Evolutionary conservation across 1,140 invertebrate genomes (phyloP).

Genomic region (Drosophila sucinea): DNA sequence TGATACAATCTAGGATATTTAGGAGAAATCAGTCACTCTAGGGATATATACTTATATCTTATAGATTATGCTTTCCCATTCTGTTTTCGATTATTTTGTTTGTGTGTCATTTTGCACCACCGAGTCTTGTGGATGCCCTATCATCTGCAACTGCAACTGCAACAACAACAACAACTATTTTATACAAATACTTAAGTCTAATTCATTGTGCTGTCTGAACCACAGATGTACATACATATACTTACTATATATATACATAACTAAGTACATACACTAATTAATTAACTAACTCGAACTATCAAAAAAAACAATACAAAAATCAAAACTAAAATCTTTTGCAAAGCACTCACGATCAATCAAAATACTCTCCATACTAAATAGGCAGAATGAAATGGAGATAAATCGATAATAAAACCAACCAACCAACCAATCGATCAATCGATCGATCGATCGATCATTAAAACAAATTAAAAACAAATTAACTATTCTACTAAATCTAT

Average conservation of each 20-base stretch:
- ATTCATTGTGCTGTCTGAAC: conserved; percentile 4
- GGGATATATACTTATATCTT: background rate
- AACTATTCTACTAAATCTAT: background rate
- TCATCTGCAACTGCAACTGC: background rate
- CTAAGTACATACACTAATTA: background rate
- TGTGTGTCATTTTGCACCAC: conserved; percentile 1
- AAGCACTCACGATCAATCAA: background rate
- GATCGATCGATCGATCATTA: background rate
- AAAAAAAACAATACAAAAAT: conserved; percentile 17
- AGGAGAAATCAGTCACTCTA: background rate
- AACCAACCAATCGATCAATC: background rate
- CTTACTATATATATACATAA: background rate
- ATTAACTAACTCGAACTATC: background rate
- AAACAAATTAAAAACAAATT: background rate
- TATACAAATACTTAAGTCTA: background rate
- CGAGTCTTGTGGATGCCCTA: conserved; percentile 2
- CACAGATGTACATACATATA: conserved; percentile 8
- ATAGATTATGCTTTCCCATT: background rate
- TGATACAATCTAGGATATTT: background rate
- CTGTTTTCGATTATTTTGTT: conserved; percentile 2
- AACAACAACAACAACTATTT: background rate
- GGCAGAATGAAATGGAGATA: background rate
- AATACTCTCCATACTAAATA: background rate
- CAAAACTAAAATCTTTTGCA: background rate
- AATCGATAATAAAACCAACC: background rate